These are phyloP conservation scores for Drosophila putrida DNA, from an alignment of 2,888 invertebrate genomes.

Conservation along the genomic window DNA sequence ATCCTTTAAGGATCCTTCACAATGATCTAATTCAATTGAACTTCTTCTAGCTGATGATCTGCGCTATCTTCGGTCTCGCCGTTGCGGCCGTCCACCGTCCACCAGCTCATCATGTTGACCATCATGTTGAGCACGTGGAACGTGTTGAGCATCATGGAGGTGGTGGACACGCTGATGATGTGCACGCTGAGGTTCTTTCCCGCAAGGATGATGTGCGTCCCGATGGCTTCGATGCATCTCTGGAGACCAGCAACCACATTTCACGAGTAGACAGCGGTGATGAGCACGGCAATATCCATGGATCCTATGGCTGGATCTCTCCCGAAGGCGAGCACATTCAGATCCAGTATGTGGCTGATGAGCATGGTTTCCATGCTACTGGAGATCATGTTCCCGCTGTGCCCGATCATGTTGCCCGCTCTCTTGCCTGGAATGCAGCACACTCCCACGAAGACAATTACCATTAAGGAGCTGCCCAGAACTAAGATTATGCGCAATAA, in stretches of 20 bases:
- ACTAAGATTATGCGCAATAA: not conserved
- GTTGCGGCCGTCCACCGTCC: slow-evolving; percentile 48
- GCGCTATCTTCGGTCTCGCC: slow-evolving; percentile 64
- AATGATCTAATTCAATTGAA: not conserved
- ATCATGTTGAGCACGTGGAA: slow-evolving; percentile 22
- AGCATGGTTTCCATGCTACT: slow-evolving; percentile 77
- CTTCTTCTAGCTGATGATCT: slow-evolving; percentile 60
- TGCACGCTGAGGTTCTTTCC: slow-evolving; percentile 33
- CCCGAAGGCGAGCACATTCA: slow-evolving; percentile 78
- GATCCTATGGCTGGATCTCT: slow-evolving; percentile 72
- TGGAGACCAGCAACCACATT: slow-evolving; percentile 75
- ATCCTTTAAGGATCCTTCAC: not conserved
- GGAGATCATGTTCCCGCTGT: slow-evolving; percentile 33
- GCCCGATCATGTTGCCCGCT: slow-evolving; percentile 36
- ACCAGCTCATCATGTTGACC: slow-evolving; percentile 28
- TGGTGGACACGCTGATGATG: slow-evolving; percentile 23
- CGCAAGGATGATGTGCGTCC: slow-evolving; percentile 65
- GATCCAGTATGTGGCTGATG: slow-evolving; percentile 78
- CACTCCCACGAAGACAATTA: slow-evolving; percentile 39
- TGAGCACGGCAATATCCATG: slow-evolving; percentile 77
- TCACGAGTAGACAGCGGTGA: slow-evolving; percentile 62
- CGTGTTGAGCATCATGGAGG: slow-evolving; percentile 21
- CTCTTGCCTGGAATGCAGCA: slow-evolving; percentile 26
- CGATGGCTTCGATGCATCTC: slow-evolving; percentile 75
- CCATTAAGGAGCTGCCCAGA: slow-evolving; percentile 26